Conservation (phyloP, 2,888 invertebrate genomes). For the Ophioninae sp. region DNA sequence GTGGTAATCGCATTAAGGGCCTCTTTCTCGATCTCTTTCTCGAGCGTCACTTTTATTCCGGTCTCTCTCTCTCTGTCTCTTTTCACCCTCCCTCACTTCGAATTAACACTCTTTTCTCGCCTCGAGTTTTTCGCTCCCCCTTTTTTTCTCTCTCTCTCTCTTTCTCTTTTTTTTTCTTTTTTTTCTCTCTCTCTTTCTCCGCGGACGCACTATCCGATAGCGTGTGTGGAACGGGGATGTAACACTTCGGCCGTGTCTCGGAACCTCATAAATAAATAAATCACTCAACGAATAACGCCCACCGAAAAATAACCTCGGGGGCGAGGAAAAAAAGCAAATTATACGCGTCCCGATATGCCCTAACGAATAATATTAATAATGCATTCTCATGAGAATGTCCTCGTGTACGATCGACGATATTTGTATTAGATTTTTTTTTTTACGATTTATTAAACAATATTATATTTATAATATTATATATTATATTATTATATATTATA, state of each 20-base stretch:
- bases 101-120: conserved; percentile 64
- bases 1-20: conserved; percentile 77
- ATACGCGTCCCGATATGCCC: conserved; percentile 19
- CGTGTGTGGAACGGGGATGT: conserved; percentile 34
- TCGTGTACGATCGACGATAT: not conserved
- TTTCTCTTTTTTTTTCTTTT: conserved; percentile 3
- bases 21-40: conserved; percentile 40
- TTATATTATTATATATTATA: too few species aligned
- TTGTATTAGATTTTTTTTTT: not conserved
- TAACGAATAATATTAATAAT: conserved; percentile 37
- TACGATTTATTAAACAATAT: too few species aligned
- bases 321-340: conserved; percentile 24
- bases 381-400: conserved; percentile 6
- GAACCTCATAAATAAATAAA: conserved; percentile 63
- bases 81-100: not conserved
- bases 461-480: too few species aligned
- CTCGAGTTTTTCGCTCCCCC: conserved; percentile 50
- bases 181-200: conserved; percentile 10
- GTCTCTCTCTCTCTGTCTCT: conserved; percentile 1
- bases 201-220: not conserved
- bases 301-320: conserved; percentile 49
- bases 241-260: conserved; percentile 37
- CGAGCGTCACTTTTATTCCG: conserved; percentile 17
- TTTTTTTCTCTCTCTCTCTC: conserved; percentile 14
- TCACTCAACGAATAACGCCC: conserved; percentile 59